Evolutionary conservation across 2,113 vertebrate genomes (phyloP), one percentile per base, ranked within the genome.

Genomic region (Lutjanus erythropterus): DNA sequence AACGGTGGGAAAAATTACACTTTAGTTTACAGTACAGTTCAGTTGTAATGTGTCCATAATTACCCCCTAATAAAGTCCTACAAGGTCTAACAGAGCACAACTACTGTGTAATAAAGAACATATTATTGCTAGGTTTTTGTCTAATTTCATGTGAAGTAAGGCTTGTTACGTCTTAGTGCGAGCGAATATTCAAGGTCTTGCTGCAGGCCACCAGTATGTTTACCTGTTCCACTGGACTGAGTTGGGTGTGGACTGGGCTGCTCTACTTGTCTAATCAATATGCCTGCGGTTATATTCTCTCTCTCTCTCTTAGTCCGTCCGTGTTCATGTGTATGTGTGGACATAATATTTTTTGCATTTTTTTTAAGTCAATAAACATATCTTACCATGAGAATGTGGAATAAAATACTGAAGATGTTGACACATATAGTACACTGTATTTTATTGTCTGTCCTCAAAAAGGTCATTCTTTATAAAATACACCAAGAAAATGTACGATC

Each of bases 211-310:
- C 19, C 21, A 65, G n/a, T 5, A 11, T 39, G 35, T 16, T 41
- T 35, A 6, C 16, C 4, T 46, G 27, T 56, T 80, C 11, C 2
- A 19, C 9, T 41, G 35, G 29, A 71, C 31, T 5, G 27, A 59
- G 3, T 18, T 67, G 21, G 3, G 9, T 44, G 53, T 35, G 18
- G 23, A 47, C 23, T 74, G 23, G 52, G n/a, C n/a, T 42, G 69
- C 50, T 71, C 39, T 52, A 5, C 49, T 46, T 1, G 4, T 66
- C 25, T 68, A 37, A 84, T 75, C 61, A 81, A 46, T 65, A 79
- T 37, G 6, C 7, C 47, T 0, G 39, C 1, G 7, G 2, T 25
- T 23, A 59, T 37, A 19, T 25, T 31, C 23, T 35, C 16, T 58
- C 67, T 42, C 18, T 49, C 2, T 59, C 2, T 18, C 4, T 12